These are phyloP conservation scores for Euborellia annulipes DNA, from an alignment of 1,140 invertebrate species.

Conservation along the genomic window DNA sequence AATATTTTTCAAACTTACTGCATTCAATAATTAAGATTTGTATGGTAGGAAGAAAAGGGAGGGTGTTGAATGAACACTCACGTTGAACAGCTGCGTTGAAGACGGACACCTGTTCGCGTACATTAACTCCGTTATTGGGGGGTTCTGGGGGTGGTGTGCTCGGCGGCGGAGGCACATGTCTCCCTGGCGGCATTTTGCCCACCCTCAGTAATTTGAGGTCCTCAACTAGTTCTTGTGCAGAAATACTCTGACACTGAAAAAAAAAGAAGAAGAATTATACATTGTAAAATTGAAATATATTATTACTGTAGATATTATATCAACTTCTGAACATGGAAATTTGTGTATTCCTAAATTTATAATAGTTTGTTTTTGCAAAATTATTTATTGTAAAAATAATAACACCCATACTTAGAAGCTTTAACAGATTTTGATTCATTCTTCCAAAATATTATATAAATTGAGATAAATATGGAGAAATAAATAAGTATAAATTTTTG, in stretches of 20 bases:
- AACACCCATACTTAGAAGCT: too few species aligned
- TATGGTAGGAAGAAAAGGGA: too few species aligned
- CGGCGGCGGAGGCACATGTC: slow-evolving; percentile 41
- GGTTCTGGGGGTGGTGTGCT: slow-evolving; percentile 40
- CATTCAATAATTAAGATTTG: too few species aligned
- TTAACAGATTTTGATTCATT: too few species aligned
- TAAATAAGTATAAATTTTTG: too few species aligned
- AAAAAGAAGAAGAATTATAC: too few species aligned
- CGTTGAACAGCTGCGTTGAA: slow-evolving; percentile 34
- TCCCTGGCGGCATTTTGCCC: slow-evolving; percentile 44
- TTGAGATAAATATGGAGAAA: too few species aligned
- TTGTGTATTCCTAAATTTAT: background rate
- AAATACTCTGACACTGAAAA: slow-evolving; percentile 56
- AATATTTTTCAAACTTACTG: too few species aligned
- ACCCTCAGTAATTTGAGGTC: slow-evolving; percentile 65
- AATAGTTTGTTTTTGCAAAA: slow-evolving; percentile 1
- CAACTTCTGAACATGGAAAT: slow-evolving; percentile 3
- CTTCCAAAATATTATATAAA: too few species aligned
- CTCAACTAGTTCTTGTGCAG: slow-evolving; percentile 74
- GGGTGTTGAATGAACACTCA: slow-evolving; percentile 17
- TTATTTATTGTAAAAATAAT: too few species aligned
- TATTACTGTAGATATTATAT: background rate
- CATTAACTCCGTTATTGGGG: slow-evolving; percentile 39
- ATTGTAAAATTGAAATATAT: slow-evolving; percentile 2
- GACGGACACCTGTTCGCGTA: slow-evolving; percentile 38